A percentile compares a stretch with the other conserved stretches of the same genome.
These are phyloP conservation scores for Camptogramma bilineatum DNA, from an alignment of 2,888 invertebrate species.

Conservation along the genomic window DNA sequence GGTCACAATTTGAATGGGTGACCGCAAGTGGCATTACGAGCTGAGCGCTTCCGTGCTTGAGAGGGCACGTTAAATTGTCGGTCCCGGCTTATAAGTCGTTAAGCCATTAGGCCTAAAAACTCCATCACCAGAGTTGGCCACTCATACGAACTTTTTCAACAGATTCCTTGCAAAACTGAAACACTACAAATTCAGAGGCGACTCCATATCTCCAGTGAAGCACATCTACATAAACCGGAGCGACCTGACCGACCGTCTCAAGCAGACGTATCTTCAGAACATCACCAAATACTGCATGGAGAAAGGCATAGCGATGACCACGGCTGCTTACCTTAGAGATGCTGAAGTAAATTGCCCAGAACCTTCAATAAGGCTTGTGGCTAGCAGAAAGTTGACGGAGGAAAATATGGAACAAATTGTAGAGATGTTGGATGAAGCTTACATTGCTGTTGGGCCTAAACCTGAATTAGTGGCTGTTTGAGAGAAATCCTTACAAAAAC, in stretches of 20 bases:
- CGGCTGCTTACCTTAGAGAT: slow-evolving; percentile 89
- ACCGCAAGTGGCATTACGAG: no score
- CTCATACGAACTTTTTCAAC: not conserved
- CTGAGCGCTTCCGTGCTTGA: no score
- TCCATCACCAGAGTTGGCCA: no score
- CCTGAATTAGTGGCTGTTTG: slow-evolving; percentile 58
- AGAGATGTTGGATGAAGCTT: slow-evolving; percentile 71
- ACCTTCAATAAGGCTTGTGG: slow-evolving; percentile 90
- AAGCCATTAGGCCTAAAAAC: no score
- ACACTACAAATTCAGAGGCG: slow-evolving; percentile 83
- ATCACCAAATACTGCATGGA: slow-evolving; percentile 88
- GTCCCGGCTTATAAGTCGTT: no score
- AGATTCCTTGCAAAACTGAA: slow-evolving; percentile 76
- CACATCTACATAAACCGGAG: slow-evolving; percentile 88
- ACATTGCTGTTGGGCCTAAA: slow-evolving; percentile 69
- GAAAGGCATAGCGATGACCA: slow-evolving; percentile 88
- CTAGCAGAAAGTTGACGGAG: slow-evolving; percentile 87
- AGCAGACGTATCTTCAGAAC: slow-evolving; percentile 84
- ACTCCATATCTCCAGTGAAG: slow-evolving; percentile 89
- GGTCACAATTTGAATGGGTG: no score
- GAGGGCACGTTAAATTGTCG: no score
- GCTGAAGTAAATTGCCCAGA: slow-evolving; percentile 87
- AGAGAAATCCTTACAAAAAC: slow-evolving; percentile 13
- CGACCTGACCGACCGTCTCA: slow-evolving; percentile 72
- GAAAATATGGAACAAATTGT: slow-evolving; percentile 84